A percentile compares a stretch with the other conserved stretches of the same genome.
phyloP scores from a whole-genome alignment of 2,797 vertebrate species.

The Labroides dimidiatus region DNA sequence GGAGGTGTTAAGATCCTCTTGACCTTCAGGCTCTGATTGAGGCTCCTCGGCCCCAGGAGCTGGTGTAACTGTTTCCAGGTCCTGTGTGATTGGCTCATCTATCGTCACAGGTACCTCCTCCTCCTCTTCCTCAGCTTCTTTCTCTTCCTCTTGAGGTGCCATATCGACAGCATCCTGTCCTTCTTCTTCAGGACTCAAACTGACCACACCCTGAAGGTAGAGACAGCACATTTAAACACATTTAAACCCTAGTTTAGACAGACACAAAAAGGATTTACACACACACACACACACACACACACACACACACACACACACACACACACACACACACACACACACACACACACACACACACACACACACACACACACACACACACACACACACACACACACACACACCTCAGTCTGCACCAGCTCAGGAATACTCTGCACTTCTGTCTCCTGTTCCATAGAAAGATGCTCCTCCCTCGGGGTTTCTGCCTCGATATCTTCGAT shows the following conservation, averaged over 20 bases:
- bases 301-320: too few relatives aligned
- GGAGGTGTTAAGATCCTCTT: slow-evolving; percentile 15
- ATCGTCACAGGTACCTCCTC: background rate
- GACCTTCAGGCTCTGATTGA: slow-evolving; percentile 3
- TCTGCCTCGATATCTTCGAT: slow-evolving; percentile 64
- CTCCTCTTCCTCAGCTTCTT: background rate
- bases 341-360: too few relatives aligned
- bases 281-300: too few relatives aligned
- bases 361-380: too few relatives aligned
- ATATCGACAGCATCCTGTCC: slow-evolving; percentile 10
- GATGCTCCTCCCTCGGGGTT: slow-evolving; percentile 13
- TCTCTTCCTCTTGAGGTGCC: background rate
- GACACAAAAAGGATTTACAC: too few relatives aligned
- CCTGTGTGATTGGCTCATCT: slow-evolving; percentile 6
- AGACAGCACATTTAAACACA: background rate
- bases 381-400: background rate
- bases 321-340: too few relatives aligned
- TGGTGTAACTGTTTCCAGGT: background rate
- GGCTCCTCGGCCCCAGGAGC: slow-evolving; percentile 7
- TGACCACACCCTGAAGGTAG: slow-evolving; percentile 45
- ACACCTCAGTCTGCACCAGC: slow-evolving; percentile 28
- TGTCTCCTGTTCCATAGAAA: slow-evolving; percentile 7
- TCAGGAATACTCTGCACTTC: slow-evolving; percentile 6
- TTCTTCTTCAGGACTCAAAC: slow-evolving; percentile 24
- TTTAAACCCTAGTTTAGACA: too few relatives aligned